A percentile compares a stretch with the other conserved stretches of the same genome.
phyloP scores from a whole-genome alignment of 2,113 vertebrate species.

The Mustela lutreola region DNA sequence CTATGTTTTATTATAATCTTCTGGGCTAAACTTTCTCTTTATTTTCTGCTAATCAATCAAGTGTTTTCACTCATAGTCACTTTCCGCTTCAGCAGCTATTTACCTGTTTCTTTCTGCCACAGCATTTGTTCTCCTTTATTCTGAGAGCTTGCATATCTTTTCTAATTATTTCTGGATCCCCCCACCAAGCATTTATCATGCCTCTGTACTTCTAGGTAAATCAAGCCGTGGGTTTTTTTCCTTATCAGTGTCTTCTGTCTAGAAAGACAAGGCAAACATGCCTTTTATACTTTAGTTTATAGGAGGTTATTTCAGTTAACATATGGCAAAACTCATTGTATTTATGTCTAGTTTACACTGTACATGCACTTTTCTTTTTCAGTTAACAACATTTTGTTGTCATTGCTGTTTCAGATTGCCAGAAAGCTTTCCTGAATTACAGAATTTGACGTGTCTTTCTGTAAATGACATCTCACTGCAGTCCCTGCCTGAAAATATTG shows the following conservation, averaged over 20 bases:
- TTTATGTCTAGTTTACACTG: not conserved
- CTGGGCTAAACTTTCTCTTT: not conserved
- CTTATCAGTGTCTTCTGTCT: not conserved
- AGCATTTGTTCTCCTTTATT: not conserved
- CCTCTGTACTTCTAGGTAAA: not conserved
- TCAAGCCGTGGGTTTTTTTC: not conserved
- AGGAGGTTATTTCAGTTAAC: not conserved
- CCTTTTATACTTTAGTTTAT: not conserved
- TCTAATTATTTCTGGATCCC: not conserved
- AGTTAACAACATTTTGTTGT: not conserved
- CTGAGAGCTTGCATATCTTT: not conserved
- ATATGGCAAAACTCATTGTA: not conserved
- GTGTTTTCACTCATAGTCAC: not conserved
- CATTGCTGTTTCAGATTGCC: constrained; percentile 92
- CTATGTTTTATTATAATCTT: constrained; percentile 20
- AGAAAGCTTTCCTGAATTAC: constrained; percentile 96
- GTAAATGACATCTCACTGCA: constrained; percentile 99
- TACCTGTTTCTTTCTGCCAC: not conserved
- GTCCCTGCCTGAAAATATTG: constrained; percentile 97
- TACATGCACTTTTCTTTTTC: not conserved
- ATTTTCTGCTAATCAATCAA: not conserved
- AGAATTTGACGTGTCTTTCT: constrained; percentile 97
- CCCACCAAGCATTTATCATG: not conserved
- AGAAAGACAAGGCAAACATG: not conserved
- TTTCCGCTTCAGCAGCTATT: not conserved